Conservation (phyloP, 2,113 vertebrate genomes). For the Myiozetetes cayanensis region DNA sequence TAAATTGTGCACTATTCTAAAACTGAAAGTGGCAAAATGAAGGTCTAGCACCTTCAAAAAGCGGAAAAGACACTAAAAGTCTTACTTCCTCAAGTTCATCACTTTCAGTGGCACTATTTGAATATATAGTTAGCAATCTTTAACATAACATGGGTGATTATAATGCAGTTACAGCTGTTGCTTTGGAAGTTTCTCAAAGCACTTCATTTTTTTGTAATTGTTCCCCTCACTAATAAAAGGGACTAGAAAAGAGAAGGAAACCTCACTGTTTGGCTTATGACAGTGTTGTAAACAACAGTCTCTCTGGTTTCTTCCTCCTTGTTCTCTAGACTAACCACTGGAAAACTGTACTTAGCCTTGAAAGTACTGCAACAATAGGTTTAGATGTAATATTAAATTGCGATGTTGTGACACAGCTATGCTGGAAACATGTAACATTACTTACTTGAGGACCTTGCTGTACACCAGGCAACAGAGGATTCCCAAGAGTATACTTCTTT, state of each 20-base stretch:
- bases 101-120: neutral
- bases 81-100: neutral
- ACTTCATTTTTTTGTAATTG: neutral
- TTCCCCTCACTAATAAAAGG: neutral
- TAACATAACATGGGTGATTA: neutral
- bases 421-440: neutral
- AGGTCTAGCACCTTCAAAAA: neutral
- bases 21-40: neutral
- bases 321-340: neutral
- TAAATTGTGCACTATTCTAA: neutral
- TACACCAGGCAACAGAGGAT: slow-evolving; percentile 77
- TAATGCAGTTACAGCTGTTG: neutral
- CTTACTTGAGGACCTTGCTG: slow-evolving; percentile 87
- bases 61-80: neutral
- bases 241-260: neutral
- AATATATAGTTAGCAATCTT: neutral
- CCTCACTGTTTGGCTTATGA: neutral
- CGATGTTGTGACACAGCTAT: neutral
- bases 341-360: neutral
- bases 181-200: neutral
- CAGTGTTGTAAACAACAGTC: neutral
- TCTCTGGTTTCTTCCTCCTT: neutral
- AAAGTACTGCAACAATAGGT: neutral
- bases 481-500: slow-evolving; percentile 80
- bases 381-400: neutral